A percentile compares a stretch with the other conserved stretches of the same genome.
Conservation (phyloP, 2,888 invertebrate species). For the Clepsis dumicolana region DNA sequence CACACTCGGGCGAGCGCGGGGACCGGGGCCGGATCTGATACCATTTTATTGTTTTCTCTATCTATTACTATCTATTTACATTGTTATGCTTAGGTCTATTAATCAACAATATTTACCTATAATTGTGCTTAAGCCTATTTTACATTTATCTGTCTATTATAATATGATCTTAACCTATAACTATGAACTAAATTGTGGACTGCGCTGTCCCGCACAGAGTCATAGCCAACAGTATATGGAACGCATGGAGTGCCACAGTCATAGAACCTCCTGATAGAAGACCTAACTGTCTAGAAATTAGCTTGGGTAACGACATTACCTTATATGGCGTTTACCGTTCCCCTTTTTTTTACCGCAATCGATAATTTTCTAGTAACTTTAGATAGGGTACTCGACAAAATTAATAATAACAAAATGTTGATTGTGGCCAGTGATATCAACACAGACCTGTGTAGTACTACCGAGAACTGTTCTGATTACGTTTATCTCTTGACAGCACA, state of each 20-base stretch:
- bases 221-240: constrained; percentile 33
- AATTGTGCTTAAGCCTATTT: too few relatives aligned
- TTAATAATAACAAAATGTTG: background rate
- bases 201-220: too few relatives aligned
- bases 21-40: too few relatives aligned
- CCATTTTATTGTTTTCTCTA: too few relatives aligned
- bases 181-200: too few relatives aligned
- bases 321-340: constrained; percentile 44
- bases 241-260: constrained; percentile 27
- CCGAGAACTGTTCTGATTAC: background rate
- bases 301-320: constrained; percentile 1
- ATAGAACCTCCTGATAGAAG: constrained; percentile 39
- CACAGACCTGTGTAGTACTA: background rate
- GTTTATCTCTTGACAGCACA: background rate
- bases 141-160: too few relatives aligned
- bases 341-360: constrained; percentile 33
- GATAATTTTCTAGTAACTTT: constrained; percentile 37
- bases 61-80: too few relatives aligned
- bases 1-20: too few relatives aligned
- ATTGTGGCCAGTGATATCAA: constrained; percentile 3
- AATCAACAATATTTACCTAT: too few relatives aligned
- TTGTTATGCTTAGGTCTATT: too few relatives aligned
- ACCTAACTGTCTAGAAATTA: constrained; percentile 41
- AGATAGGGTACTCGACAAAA: background rate
- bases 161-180: too few relatives aligned